phyloP scores from a whole-genome alignment of 2,797 vertebrate genomes.

The Emydoidea blandingii region DNA sequence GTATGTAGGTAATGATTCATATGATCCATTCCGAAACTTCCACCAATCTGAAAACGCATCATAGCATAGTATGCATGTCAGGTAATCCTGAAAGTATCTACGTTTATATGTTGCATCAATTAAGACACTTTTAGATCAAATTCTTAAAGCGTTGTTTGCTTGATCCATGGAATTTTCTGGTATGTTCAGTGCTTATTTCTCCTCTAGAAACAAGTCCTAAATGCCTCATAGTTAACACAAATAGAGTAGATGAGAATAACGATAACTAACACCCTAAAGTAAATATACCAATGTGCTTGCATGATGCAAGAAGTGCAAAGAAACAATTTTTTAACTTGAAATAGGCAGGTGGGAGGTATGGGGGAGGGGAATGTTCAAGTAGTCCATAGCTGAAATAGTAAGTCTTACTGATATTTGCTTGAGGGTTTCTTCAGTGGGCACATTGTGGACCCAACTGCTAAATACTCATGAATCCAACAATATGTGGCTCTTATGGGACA shows the following conservation, averaged over 20 bases:
- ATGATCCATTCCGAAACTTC: not conserved
- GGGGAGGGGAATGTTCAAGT: not conserved
- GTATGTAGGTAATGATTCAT: not conserved
- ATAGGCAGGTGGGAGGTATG: not conserved
- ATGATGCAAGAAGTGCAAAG: not conserved
- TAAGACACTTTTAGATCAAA: not conserved
- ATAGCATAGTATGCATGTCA: not conserved
- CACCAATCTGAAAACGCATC: not conserved
- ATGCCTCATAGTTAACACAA: not conserved
- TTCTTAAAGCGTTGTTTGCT: not conserved
- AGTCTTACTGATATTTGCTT: not conserved
- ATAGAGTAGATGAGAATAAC: not conserved
- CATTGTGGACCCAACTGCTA: not conserved
- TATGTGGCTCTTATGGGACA: not conserved
- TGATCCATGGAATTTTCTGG: not conserved
- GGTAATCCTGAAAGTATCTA: not conserved
- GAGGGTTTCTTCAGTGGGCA: not conserved
- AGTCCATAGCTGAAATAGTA: not conserved
- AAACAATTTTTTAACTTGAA: not conserved
- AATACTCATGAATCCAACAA: not conserved
- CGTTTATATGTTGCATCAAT: not conserved
- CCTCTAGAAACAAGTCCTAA: not conserved
- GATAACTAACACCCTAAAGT: not conserved
- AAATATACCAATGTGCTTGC: not conserved
- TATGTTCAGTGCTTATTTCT: not conserved